A percentile compares a stretch with the other conserved stretches of the same genome.
These are phyloP conservation scores for Carapus acus DNA, from an alignment of 2,797 vertebrate species.

Conservation along the genomic window DNA sequence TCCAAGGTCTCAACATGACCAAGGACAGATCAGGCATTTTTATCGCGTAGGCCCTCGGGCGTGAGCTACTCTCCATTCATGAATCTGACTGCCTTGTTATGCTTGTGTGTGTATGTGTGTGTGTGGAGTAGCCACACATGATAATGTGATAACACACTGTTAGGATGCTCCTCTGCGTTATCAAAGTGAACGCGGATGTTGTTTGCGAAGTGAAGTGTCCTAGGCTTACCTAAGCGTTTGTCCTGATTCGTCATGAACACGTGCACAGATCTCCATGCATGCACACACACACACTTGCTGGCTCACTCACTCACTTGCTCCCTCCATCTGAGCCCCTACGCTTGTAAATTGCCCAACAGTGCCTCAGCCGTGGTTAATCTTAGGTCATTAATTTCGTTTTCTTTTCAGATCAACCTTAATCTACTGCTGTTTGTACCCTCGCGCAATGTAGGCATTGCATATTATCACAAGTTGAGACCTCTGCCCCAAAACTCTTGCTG, in stretches of 20 bases:
- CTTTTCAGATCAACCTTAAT: too few species aligned
- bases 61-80: slow-evolving; percentile 35
- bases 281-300: too few species aligned
- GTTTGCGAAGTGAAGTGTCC: not conserved
- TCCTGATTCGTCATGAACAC: not conserved
- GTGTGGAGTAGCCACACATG: slow-evolving; percentile 11
- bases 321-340: too few species aligned
- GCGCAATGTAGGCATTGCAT: too few species aligned
- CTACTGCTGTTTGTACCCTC: too few species aligned
- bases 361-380: too few species aligned
- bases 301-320: not conserved
- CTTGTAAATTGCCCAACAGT: too few species aligned
- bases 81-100: slow-evolving; percentile 30
- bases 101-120: slow-evolving; percentile 8
- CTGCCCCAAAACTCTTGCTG: too few species aligned
- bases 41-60: slow-evolving; percentile 37
- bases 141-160: slow-evolving; percentile 10
- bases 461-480: too few species aligned
- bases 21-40: slow-evolving; percentile 43
- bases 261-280: not conserved
- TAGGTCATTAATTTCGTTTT: too few species aligned
- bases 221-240: not conserved
- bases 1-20: slow-evolving; percentile 46
- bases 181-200: slow-evolving; percentile 1
- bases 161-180: not conserved